Evolutionary conservation across 2,113 vertebrate genomes (phyloP), one percentile per base, ranked within the genome.

Genomic region (Poeciliopsis occidentalis): DNA sequence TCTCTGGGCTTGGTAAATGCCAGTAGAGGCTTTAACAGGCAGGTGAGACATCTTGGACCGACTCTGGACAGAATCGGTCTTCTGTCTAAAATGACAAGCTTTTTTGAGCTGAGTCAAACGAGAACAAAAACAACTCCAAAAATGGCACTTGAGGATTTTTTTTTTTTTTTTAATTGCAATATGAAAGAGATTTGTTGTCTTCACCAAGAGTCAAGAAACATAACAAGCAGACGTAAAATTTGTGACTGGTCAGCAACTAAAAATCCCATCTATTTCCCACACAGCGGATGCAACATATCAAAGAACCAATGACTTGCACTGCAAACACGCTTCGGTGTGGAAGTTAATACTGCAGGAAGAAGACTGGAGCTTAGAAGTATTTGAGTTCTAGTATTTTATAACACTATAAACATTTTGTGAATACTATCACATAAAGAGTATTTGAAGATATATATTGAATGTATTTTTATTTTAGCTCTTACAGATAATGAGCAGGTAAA

Each of bases 41-140:
- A 93, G 90, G 89, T 92, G 92, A 92, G 88, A 91, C 83, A 82
- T 91, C 83, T 62, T 67, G 79, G 77, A 67, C 69, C 30, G 77
- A 79, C 84, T 81, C 74, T 13, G 54, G 83, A 91, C 76, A 84
- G 78, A 80, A 84, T 71, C 76, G 70, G 69, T 80, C 82, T 87
- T 81, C 74, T 70, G 80, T 84, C 41, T 76, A 84, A 85, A 78
- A 78, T 64, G 62, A 66, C 2, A 78, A 88, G 32, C 32, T 32
- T 32, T 32, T 32, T 8, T 32, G 79, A 72, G 75, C 76, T 47
- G 44, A 37, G 44, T 37, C 31, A 0, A 66, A 51, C 44, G 3
- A 47, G 6, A 13, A 29, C 47, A 4, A 0, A 10, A 75, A 60
- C n/a, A n/a, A 26, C 69, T 54, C 47, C n/a, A 57, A 37, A 57